Conservation (phyloP, 2,888 invertebrate genomes). For the Oithona nana region DNA sequence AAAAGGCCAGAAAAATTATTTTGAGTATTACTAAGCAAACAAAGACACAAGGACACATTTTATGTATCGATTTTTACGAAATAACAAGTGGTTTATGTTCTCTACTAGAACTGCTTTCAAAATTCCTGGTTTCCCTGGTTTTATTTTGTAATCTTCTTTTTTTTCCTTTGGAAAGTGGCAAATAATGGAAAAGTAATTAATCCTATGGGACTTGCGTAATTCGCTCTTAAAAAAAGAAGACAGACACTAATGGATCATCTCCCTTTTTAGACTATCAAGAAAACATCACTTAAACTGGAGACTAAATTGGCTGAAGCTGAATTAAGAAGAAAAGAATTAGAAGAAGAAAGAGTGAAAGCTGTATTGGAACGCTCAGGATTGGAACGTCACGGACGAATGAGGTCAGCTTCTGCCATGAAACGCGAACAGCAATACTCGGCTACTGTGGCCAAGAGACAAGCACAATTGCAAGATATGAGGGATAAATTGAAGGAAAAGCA, state of each 20-base stretch:
- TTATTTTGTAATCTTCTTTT: background rate
- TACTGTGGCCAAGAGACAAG: slow-evolving; percentile 18
- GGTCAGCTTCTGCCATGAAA: background rate
- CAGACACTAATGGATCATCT: background rate
- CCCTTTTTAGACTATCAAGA: background rate
- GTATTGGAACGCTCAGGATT: background rate
- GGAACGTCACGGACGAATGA: slow-evolving; percentile 3
- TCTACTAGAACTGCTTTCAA: background rate
- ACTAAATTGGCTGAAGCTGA: background rate
- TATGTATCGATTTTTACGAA: no score
- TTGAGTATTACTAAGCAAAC: no score
- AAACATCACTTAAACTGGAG: background rate
- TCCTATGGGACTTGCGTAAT: no score
- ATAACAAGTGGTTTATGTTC: no score
- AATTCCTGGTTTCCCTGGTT: background rate
- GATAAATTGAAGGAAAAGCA: slow-evolving; percentile 21
- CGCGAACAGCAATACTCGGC: slow-evolving; percentile 1
- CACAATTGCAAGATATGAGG: slow-evolving; percentile 20
- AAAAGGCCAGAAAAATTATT: no score
- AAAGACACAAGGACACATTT: no score
- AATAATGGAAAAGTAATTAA: no score
- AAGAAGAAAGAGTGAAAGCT: slow-evolving; percentile 12
- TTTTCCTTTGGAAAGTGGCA: no score
- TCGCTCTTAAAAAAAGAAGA: no score
- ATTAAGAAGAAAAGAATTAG: background rate